These are phyloP conservation scores for Lasioglossum malachurum DNA, from an alignment of 2,888 invertebrate genomes.

Conservation along the genomic window DNA sequence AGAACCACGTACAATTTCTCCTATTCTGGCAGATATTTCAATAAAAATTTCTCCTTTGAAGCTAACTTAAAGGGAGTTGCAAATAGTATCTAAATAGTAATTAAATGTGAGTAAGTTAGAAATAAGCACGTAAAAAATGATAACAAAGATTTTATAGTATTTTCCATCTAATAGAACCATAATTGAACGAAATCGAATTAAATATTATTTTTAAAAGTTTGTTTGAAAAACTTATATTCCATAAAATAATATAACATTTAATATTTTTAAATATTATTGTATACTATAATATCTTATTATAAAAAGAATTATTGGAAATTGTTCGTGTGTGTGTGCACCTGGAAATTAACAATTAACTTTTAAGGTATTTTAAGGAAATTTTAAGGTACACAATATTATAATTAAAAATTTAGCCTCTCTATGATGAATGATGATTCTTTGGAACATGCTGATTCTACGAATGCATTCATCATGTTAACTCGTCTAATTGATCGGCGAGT, in stretches of 20 bases:
- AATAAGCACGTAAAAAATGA: too few species aligned
- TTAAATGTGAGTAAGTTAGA: neutral
- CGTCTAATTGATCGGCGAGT: conserved; percentile 53
- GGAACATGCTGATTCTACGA: conserved; percentile 13
- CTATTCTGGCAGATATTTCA: neutral
- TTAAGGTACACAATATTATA: neutral
- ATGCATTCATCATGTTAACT: conserved; percentile 65
- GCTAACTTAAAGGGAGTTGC: neutral
- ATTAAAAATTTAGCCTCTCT: neutral
- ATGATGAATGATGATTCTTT: neutral
- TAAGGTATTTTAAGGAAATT: neutral
- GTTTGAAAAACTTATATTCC: too few species aligned
- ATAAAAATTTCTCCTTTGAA: neutral
- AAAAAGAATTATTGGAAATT: neutral
- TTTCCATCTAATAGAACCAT: neutral
- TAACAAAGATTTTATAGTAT: neutral
- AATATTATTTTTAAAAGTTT: neutral
- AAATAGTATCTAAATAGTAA: neutral
- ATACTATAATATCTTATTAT: neutral
- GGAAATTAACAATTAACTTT: neutral
- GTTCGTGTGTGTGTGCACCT: neutral
- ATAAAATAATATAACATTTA: too few species aligned
- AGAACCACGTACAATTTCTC: neutral
- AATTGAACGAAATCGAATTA: neutral
- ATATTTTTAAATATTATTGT: too few species aligned